Percentiles rank a stretch among this genome's conserved stretches.
Evolutionary conservation across 2,888 invertebrate genomes (phyloP).

Genomic region (Dynastes hyllus): DNA sequence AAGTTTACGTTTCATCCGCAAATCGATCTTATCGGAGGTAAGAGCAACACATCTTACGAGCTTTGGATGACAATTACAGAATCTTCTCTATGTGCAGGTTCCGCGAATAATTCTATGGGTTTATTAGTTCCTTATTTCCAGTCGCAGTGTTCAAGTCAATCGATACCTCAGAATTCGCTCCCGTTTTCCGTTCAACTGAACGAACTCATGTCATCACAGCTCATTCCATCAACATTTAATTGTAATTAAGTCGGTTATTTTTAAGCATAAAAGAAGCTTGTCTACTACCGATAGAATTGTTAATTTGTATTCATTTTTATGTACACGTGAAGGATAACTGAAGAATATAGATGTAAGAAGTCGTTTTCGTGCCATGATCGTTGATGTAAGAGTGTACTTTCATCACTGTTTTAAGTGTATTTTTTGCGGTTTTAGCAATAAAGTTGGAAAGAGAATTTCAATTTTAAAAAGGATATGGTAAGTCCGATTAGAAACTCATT

Average conservation of each 20-base stretch:
- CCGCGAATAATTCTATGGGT: conserved; percentile 59
- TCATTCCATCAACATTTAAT: conserved; percentile 57
- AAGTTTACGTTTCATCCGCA: conserved; percentile 63
- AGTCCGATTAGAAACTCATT: no score
- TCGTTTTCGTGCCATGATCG: conserved; percentile 24
- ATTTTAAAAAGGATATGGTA: no score
- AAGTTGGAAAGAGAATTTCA: not conserved
- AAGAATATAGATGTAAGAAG: not conserved
- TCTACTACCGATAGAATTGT: not conserved
- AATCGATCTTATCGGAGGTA: conserved; percentile 63
- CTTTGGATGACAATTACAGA: not conserved
- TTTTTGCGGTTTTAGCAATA: conserved; percentile 5
- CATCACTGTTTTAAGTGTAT: not conserved
- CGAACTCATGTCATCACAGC: conserved; percentile 61
- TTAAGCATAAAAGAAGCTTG: conserved; percentile 3
- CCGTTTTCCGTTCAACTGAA: conserved; percentile 60
- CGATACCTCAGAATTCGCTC: conserved; percentile 55
- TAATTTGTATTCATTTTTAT: conserved; percentile 12
- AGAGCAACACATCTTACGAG: conserved; percentile 26
- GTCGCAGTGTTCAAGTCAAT: conserved; percentile 61
- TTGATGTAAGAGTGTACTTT: conserved; percentile 14
- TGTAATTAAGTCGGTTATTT: conserved; percentile 53
- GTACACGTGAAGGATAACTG: conserved; percentile 4
- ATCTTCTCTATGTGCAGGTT: conserved; percentile 56
- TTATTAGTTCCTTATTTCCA: conserved; percentile 64